Conservation (phyloP, 2,797 vertebrate genomes). For the Aselliscus stoliczkanus region DNA sequence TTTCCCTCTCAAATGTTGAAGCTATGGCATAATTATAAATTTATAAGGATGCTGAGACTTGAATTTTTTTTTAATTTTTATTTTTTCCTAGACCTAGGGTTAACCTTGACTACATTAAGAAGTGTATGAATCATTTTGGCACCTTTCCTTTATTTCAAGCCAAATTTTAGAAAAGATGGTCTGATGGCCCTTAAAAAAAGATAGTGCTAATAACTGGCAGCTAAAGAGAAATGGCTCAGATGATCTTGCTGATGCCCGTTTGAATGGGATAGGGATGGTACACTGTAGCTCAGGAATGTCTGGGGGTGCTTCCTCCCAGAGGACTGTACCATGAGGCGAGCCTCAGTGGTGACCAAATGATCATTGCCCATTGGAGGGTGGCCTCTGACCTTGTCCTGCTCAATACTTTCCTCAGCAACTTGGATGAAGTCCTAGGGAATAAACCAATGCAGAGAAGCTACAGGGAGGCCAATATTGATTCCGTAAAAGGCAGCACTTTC, state of each 20-base stretch:
- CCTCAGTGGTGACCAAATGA: not conserved
- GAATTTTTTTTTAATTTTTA: not conserved
- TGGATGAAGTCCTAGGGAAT: slow-evolving; percentile 22
- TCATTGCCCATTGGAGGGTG: not conserved
- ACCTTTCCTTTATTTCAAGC: not conserved
- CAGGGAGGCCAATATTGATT: not conserved
- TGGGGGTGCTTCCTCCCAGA: not conserved
- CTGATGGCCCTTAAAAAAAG: slow-evolving; percentile 31
- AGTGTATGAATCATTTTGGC: slow-evolving; percentile 31
- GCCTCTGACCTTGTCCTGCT: not conserved
- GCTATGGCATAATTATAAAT: not conserved
- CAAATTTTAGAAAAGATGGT: slow-evolving; percentile 52
- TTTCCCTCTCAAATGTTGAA: not conserved
- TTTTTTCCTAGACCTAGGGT: not conserved
- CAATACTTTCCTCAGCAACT: slow-evolving; percentile 1
- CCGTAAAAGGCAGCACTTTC: not conserved
- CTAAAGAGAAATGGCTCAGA: slow-evolving; percentile 47
- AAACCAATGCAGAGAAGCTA: not conserved
- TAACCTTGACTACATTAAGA: not conserved
- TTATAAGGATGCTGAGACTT: slow-evolving; percentile 8
- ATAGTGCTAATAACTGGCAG: slow-evolving; percentile 61
- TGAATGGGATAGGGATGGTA: not conserved
- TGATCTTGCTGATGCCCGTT: slow-evolving; percentile 21
- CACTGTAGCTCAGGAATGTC: not conserved
- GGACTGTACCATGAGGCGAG: not conserved